Base-by-base conservation (phyloP, 2,888 invertebrate species). In the Drosophila siamana region DNA sequence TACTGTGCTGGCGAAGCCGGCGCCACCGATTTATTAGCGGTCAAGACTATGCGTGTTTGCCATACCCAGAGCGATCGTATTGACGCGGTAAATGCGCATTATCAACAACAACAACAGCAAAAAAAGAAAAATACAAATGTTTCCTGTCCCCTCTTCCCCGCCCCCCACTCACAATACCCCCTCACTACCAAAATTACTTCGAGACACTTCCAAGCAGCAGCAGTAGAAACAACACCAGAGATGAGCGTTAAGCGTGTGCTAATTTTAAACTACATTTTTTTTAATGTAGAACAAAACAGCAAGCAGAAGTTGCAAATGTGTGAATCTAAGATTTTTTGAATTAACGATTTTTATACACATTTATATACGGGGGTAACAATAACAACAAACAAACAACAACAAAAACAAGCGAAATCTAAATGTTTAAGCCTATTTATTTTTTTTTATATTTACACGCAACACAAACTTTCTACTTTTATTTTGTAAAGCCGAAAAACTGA, bases 401-500 rank as follows among this genome's bases (percentile, higher is more conserved):
- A n/a, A 41, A 57, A 60, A 38, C 51, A 69, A 73, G 60, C 51
- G 64, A 63, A 68, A 64, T 82, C 48, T 80, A 72, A 75, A 66
- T 62, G 61, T 85, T 56, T 85, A 88, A 85, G 88, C 65, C 82
- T 85, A 87, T 89, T 85, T 85, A 89, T 84, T 84, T 78, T 86
- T 88, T 68, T 78, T 74, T 74, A 74, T 74, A 74, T 74, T 78
- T 78, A 72, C 52, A 66, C 56, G 6, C 24, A 24, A 71, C 61
- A 70, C 61, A 73, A 68, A 70, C 79, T 86, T 85, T 87, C 73
- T 78, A 84, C 79, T 48, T 81, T 85, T 68, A 74, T 78, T 85
- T 81, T 71, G 54, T 73, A 78, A 76, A 60, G 50, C 63, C 50
- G 59, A 61, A 72, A 71, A 76, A 77, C 80, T 79, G 79, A 77